phyloP scores from a whole-genome alignment of 1,140 invertebrate species.

The Galendromus occidentalis region DNA sequence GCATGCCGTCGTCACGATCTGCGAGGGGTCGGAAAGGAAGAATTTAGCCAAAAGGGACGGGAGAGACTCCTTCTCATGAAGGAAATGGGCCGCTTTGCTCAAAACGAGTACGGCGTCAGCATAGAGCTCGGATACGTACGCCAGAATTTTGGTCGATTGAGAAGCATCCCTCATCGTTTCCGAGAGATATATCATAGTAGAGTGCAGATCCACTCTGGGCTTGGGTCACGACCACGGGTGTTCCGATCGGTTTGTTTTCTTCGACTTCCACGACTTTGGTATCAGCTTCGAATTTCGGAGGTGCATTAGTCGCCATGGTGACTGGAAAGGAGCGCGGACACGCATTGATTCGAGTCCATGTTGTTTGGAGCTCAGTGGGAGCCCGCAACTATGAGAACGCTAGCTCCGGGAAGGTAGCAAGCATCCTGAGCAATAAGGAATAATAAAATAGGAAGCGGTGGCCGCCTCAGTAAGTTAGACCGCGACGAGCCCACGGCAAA shows the following conservation, averaged over 20 bases:
- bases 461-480: neutral
- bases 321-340: constrained; percentile 29
- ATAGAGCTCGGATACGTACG: constrained; percentile 18
- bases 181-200: constrained; percentile 56
- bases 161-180: constrained; percentile 51
- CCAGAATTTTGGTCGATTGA: constrained; percentile 64
- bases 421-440: too few species aligned
- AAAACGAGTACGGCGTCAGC: too few species aligned
- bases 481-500: neutral
- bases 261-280: constrained; percentile 53
- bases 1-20: constrained; percentile 40
- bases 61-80: neutral
- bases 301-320: constrained; percentile 67
- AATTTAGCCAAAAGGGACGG: too few species aligned
- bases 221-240: constrained; percentile 50
- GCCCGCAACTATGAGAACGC: too few species aligned
- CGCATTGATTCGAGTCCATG: neutral
- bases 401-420: too few species aligned
- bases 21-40: neutral
- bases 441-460: neutral
- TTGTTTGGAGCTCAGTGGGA: too few species aligned
- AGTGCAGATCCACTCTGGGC: constrained; percentile 55
- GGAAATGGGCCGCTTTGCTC: too few species aligned
- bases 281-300: constrained; percentile 47
- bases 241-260: constrained; percentile 58